Base-by-base conservation (phyloP, 2,888 invertebrate species). In the Dicyrtoma fusca region DNA sequence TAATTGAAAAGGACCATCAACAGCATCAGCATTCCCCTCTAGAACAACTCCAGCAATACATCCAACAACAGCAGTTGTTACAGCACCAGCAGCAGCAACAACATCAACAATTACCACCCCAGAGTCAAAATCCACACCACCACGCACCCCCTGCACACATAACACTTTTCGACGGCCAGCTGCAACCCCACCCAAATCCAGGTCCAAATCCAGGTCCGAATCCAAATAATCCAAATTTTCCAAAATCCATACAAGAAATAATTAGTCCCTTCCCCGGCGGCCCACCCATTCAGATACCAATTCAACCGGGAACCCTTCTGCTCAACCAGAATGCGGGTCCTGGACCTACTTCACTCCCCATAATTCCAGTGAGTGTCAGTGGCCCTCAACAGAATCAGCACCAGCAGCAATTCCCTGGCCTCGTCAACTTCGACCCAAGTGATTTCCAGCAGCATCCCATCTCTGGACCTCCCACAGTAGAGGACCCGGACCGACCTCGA, bases 241-340 rank as follows among this genome's bases (percentile, higher is more conserved):
- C 79, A 45, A 79, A 77, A 57, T 79, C 79, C 13, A 79, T 79
- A 64, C 79, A 79, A 66, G 79, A 79, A 42, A 77, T 79, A 8
- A 25, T 79, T 23, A 69, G 70, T 2, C 79, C 79, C 1, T 73
- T 73, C 34, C 42, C 57, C n/a, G 19, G 49, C 5, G 14, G 57
- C 14, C 14, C n/a, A 49, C 8, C 65, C 63, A 51, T n/a, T n/a
- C n/a, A n/a, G n/a, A n/a, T n/a, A n/a, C n/a, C 71, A 55, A 6
- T 66, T 66, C 70, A 44, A 57, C 57, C 69, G 6, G 63, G 63
- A 25, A 34, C 17, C 42, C 14, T 42, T 13, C 23, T 14, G 17
- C 55, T 55, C n/a, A 45, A 44, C 8, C 64, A 64, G 14, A 47
- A 19, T 47, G 17, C 45, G 11, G 62, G 62, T 2, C 19, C n/a